phyloP scores from a whole-genome alignment of 2,797 vertebrate genomes.

The Argya squamiceps region DNA sequence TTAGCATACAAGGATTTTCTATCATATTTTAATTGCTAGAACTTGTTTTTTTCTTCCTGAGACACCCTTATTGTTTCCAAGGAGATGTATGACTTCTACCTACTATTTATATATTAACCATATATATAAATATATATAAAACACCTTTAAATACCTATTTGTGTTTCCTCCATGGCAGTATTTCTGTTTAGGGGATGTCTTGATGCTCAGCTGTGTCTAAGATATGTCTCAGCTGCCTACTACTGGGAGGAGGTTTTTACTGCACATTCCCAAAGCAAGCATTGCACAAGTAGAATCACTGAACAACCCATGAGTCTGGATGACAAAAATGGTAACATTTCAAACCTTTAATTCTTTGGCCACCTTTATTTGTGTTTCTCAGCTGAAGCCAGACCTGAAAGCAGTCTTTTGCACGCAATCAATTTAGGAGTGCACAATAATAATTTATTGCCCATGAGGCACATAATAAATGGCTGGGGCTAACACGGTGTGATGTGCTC shows the following conservation, averaged over 20 bases:
- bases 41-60: neutral
- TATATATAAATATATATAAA: too few species aligned
- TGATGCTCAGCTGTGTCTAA: neutral
- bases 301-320: neutral
- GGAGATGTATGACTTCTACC: neutral
- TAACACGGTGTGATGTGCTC: neutral
- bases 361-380: neutral
- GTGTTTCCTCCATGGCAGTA: neutral
- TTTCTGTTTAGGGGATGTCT: neutral
- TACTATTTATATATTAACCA: neutral
- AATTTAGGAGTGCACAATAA: neutral
- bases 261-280: neutral
- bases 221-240: neutral
- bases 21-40: neutral
- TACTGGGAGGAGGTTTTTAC: neutral
- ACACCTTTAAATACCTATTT: neutral
- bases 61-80: neutral
- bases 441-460: neutral
- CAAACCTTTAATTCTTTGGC: neutral
- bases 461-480: neutral
- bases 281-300: neutral
- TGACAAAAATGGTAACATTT: constrained; percentile 6
- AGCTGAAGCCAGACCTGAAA: neutral
- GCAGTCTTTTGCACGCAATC: neutral
- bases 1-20: neutral